Evolutionary conservation across 2,113 vertebrate species (phyloP), one percentile per base, ranked within the genome.

Genomic region (Coptodon bakossiorum): DNA sequence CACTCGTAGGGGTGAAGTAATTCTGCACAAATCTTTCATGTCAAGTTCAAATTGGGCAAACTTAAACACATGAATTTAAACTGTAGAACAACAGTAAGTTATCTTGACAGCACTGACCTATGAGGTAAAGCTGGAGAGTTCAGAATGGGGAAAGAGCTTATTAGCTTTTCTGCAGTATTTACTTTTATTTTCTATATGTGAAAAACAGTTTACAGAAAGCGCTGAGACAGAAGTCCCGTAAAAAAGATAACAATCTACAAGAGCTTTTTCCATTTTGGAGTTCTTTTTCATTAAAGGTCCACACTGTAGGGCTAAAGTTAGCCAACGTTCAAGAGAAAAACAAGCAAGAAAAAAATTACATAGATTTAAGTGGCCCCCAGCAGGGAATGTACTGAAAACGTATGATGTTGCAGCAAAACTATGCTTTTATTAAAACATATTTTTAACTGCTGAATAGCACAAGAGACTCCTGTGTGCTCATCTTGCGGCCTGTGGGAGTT

Each of bases 401-500:
- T 12, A 22, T 78, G 53, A 78, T 79, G 56, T 53, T 68, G 48
- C 57, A 82, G 56, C 12, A 63, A 63, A 82, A 31, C 22, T 45
- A 45, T 61, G 38, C 2, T 76, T 48, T 78, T 12, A 78, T 31
- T 50, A 63, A 76, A 71, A 29, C 11, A 54, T 9, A 66, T 73
- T 9, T 17, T 86, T 19, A 53, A 36, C 52, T 80, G 86, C 22
- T 43, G 2, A 82, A 66, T 7, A 66, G 84, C 85, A 43, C 7
- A 8, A 68, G 11, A 56, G 19, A 45, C 66, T 59, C 16, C 3
- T 6, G 6, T 52, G 22, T 19, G 16, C 54, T 34, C 57, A 73
- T 45, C 29, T 40, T 40, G 22, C 90, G 57, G 84, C 40, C 10
- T 61, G 87, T 90, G 88, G 84, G 92, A 91, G 87, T 90, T 54